Conservation (phyloP, 2,888 invertebrate species). For the Lasioglossum calceatum region DNA sequence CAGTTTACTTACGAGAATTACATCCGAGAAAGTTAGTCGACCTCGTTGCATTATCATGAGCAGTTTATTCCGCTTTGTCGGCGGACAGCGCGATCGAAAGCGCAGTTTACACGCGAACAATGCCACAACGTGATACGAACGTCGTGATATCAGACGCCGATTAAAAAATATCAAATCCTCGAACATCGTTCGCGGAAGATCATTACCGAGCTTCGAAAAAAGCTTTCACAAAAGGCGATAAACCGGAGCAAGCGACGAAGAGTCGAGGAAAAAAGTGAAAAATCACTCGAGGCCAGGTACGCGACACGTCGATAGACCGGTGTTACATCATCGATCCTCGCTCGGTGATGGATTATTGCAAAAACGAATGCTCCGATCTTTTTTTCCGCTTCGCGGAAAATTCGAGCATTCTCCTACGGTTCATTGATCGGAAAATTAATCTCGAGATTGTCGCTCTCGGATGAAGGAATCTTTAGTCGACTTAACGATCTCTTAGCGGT, state of each 20-base stretch:
- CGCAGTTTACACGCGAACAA: background rate
- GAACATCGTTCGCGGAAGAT: background rate
- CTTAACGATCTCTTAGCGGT: background rate
- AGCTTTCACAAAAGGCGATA: background rate
- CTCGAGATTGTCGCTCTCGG: background rate
- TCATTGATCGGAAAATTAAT: conserved; percentile 21
- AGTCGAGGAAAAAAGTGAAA: background rate
- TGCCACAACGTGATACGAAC: background rate
- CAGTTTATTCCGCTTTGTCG: background rate
- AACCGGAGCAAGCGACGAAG: background rate
- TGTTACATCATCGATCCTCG: background rate
- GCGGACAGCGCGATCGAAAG: conserved; percentile 14
- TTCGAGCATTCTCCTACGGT: background rate
- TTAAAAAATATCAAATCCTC: conserved; percentile 2
- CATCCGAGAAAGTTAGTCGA: background rate
- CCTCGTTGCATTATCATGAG: background rate
- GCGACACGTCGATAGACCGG: background rate
- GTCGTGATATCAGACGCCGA: background rate
- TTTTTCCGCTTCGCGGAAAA: background rate
- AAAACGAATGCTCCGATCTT: conserved; percentile 3
- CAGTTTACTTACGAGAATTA: background rate
- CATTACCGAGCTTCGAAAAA: background rate
- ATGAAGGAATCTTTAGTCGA: background rate
- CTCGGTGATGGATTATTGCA: conserved; percentile 17
- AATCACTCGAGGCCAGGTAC: background rate